Conservation (phyloP, 2,113 vertebrate genomes). For the Corythornis madagascariensis region DNA sequence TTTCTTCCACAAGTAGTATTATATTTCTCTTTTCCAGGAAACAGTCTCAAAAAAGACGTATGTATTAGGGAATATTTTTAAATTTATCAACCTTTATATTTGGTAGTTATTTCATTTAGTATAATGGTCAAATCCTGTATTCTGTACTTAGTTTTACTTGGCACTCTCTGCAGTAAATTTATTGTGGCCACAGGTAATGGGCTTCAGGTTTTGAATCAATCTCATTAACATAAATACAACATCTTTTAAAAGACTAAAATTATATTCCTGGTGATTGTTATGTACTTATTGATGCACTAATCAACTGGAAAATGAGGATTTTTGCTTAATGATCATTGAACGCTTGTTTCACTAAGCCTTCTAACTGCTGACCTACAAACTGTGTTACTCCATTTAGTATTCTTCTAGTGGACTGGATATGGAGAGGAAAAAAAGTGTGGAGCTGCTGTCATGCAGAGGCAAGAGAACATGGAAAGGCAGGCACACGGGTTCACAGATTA, state of each 20-base stretch:
- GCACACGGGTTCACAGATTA: neutral
- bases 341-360: neutral
- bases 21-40: neutral
- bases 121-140: neutral
- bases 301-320: constrained; percentile 1
- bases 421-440: neutral
- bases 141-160: neutral
- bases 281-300: neutral
- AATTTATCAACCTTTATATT: neutral
- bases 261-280: neutral
- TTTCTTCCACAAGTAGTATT: neutral
- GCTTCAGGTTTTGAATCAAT: neutral
- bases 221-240: neutral
- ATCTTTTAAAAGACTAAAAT: neutral
- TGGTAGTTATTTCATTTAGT: neutral
- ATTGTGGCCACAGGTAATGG: neutral
- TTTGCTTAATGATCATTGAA: neutral
- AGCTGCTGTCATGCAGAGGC: neutral
- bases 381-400: neutral
- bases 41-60: neutral
- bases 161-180: neutral
- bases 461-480: neutral
- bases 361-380: neutral
- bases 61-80: neutral
- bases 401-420: neutral